Evolutionary conservation across 2,888 invertebrate species (phyloP), one percentile per base, ranked within the genome.

Genomic region (Thymelicus sylvestris): DNA sequence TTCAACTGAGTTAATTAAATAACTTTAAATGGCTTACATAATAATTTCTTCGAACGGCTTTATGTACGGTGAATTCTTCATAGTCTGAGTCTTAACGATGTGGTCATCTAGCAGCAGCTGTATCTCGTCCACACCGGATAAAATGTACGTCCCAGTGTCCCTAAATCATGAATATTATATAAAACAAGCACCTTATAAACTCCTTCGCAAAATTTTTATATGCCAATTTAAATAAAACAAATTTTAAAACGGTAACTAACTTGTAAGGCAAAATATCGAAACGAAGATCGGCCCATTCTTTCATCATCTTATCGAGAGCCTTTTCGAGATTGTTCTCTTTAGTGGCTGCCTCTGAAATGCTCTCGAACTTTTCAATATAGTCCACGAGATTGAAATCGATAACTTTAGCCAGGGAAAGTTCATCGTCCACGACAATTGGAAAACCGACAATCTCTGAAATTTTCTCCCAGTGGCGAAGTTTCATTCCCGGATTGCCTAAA

Each of bases 61-160:
- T 75, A 99, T 98, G 81, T 98, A 99, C 0, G 98, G 98, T 0
- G 99, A 99, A 82, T 98, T 98, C 89, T 98, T 97, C 98, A 99
- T 99, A 0, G 99, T 98, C 86, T 99, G 98, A 1, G 98, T 98
- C 90, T 99, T 99, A 8, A 99, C 97, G 77, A 99, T 97, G 85
- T 99, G 99, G 86, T 99, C 99, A 87, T 99, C 99, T 68, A 99
- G 90, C 65, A 98, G 90, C 48, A 98, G 93, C 89, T 99, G 99
- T 83, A 99, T 98, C 80, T 99, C 98, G 88, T 99, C 99, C 6
- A 99, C 95, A 72, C 98, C 96, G 0, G 98, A 97, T 74, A 99
- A 92, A 77, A 99, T 98, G 79, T 95, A 97, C 0, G 98, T 98
- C 12, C 98, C 99, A 7, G 98, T 98, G 87, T 98, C 97, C 79